Evolutionary conservation across 1,140 invertebrate genomes (phyloP).

Genomic region (Listronotus oregonensis): DNA sequence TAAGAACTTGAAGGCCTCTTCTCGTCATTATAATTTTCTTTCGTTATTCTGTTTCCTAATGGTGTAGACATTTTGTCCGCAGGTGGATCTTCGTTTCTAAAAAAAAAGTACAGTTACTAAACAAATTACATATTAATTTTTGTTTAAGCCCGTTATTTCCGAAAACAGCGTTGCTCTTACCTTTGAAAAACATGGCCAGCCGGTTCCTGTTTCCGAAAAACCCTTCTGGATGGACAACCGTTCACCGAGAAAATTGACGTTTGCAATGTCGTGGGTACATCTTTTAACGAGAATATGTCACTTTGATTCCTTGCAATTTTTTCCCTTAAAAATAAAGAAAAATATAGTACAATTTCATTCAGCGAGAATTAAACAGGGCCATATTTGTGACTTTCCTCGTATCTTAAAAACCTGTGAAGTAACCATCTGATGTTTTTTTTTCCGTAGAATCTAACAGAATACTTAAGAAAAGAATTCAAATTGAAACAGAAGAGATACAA

Average conservation of each 20-base stretch:
- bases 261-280: slow-evolving; percentile 22
- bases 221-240: slow-evolving; percentile 37
- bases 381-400: too few species aligned
- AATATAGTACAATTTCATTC: too few species aligned
- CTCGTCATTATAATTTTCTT: slow-evolving; percentile 39
- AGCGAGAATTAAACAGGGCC: too few species aligned
- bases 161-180: too few species aligned
- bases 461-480: too few species aligned
- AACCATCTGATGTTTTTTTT: too few species aligned
- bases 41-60: slow-evolving; percentile 28
- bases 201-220: slow-evolving; percentile 39
- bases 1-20: slow-evolving; percentile 33
- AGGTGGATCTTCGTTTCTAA: slow-evolving; percentile 35
- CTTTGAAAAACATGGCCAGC: slow-evolving; percentile 40
- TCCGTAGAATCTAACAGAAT: too few species aligned
- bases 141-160: background rate
- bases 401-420: too few species aligned
- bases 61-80: slow-evolving; percentile 20
- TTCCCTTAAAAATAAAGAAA: slow-evolving; percentile 25
- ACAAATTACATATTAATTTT: background rate
- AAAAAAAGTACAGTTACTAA: background rate
- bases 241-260: slow-evolving; percentile 40
- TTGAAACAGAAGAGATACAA: too few species aligned
- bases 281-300: slow-evolving; percentile 43
- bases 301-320: slow-evolving; percentile 38